phyloP scores from a whole-genome alignment of 2,797 vertebrate species.

The Argya squamiceps region DNA sequence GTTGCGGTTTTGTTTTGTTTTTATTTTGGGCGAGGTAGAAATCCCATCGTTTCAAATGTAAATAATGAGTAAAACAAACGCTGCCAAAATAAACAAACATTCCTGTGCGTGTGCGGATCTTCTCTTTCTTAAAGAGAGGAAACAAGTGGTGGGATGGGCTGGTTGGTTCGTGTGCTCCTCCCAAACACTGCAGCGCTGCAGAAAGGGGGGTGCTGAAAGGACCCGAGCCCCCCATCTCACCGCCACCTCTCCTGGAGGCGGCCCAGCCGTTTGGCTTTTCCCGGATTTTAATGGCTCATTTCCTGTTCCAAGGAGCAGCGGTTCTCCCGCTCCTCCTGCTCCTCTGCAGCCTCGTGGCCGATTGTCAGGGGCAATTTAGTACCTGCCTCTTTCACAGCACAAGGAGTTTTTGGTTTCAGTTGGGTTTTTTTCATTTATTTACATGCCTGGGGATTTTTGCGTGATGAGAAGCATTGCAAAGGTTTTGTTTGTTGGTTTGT shows the following conservation, averaged over 20 bases:
- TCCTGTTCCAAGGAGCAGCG: neutral
- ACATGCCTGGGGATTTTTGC: neutral
- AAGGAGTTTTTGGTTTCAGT: neutral
- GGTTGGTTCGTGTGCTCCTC: neutral
- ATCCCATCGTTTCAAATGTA: neutral
- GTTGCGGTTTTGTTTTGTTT: neutral
- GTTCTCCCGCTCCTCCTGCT: neutral
- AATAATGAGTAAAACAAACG: neutral
- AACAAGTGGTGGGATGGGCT: neutral
- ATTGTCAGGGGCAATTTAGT: neutral
- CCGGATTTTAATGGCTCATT: neutral
- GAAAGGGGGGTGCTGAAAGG: neutral
- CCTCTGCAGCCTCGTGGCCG: neutral
- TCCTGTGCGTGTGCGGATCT: neutral
- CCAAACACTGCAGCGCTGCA: accelerated
- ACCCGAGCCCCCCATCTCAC: too few species aligned
- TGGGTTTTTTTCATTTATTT: neutral
- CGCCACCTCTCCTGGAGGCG: neutral
- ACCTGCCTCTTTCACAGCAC: neutral
- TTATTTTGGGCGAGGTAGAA: neutral
- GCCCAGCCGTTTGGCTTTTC: neutral
- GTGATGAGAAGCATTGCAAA: neutral
- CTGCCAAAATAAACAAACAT: neutral
- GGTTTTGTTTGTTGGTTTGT: neutral
- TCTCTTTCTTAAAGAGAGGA: neutral